Evolutionary conservation across 2,113 vertebrate species (phyloP).

Genomic region (Eublepharis macularius): DNA sequence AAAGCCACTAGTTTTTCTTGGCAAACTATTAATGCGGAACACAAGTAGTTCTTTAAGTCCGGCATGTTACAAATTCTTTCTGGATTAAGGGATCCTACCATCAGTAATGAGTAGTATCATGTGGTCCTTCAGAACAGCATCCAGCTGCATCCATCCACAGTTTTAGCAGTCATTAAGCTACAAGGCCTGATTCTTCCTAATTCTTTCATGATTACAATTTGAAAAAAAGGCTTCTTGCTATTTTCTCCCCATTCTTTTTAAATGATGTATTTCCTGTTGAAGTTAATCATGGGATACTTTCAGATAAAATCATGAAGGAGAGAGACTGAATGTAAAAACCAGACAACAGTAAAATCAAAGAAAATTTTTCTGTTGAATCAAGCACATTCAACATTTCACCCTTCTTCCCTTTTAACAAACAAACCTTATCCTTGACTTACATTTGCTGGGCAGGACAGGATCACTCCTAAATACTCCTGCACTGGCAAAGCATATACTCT

Average conservation of each 20-base stretch:
- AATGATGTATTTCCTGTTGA: not conserved
- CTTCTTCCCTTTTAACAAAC: not conserved
- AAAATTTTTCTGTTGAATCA: not conserved
- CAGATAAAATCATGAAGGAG: not conserved
- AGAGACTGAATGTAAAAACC: not conserved
- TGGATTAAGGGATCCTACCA: slow-evolving; percentile 27
- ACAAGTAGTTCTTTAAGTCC: slow-evolving; percentile 15
- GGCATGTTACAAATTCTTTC: slow-evolving; percentile 19
- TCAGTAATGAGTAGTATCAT: not conserved
- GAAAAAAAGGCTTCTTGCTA: slow-evolving; percentile 2
- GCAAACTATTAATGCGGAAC: slow-evolving; percentile 6
- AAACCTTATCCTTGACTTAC: not conserved
- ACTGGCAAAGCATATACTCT: not conserved
- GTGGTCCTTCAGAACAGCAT: slow-evolving; percentile 16
- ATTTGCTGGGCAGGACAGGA: not conserved
- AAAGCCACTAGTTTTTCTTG: slow-evolving; percentile 7
- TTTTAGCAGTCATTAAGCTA: slow-evolving; percentile 21
- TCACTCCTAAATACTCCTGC: not conserved
- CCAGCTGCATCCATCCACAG: not conserved
- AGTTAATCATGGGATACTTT: not conserved
- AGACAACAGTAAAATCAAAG: not conserved
- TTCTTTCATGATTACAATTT: not conserved
- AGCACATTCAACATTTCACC: not conserved
- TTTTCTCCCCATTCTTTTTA: not conserved
- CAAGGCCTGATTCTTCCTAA: slow-evolving; percentile 2